phyloP scores from a whole-genome alignment of 2,888 invertebrate species.

The Abrostola triplasia region DNA sequence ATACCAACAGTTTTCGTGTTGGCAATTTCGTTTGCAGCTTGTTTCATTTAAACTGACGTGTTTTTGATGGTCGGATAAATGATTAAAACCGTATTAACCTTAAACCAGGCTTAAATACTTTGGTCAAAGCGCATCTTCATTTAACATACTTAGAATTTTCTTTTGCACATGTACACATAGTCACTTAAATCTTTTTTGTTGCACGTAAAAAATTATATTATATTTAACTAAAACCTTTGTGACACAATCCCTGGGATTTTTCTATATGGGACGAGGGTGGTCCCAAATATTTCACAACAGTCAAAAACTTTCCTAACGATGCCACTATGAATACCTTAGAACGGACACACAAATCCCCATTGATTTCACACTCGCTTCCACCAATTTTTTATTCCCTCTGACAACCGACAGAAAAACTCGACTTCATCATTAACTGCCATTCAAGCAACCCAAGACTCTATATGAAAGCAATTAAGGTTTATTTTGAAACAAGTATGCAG shows the following conservation, averaged over 20 bases:
- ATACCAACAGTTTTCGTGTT: too few species aligned
- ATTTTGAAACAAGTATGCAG: constrained; percentile 7
- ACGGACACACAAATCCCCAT: constrained; percentile 51
- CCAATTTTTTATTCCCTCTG: constrained; percentile 55
- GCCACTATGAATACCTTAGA: constrained; percentile 38
- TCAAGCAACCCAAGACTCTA: constrained; percentile 34
- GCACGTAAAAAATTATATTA: too few species aligned
- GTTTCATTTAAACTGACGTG: too few species aligned
- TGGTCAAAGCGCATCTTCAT: too few species aligned
- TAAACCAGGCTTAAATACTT: too few species aligned
- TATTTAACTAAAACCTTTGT: too few species aligned
- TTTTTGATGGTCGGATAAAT: too few species aligned
- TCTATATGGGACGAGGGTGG: constrained; percentile 4
- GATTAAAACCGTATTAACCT: too few species aligned
- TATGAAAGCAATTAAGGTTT: not conserved
- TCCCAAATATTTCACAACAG: constrained; percentile 1
- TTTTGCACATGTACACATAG: too few species aligned
- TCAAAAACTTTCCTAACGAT: constrained; percentile 33
- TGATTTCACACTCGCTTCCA: constrained; percentile 49
- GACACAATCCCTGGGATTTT: not conserved
- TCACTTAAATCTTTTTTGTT: too few species aligned
- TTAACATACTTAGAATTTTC: too few species aligned
- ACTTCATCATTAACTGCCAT: constrained; percentile 50
- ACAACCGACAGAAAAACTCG: constrained; percentile 43
- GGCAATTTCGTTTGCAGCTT: too few species aligned